phyloP scores from a whole-genome alignment of 2,888 invertebrate species.

The Macroteleia sp. region DNA sequence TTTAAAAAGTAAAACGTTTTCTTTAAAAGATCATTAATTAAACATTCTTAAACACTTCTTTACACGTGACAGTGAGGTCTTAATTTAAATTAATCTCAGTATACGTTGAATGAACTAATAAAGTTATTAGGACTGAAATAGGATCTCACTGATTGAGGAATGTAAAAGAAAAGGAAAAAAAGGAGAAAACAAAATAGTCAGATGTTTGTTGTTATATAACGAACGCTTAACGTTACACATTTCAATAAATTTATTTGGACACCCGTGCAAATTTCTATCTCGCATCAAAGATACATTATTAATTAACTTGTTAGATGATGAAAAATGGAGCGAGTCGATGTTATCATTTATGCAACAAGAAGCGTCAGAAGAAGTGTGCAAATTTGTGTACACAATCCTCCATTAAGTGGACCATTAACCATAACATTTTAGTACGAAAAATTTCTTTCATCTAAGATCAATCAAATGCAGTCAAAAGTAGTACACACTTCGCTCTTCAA shows the following conservation, averaged over 20 bases:
- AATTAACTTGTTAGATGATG: not conserved
- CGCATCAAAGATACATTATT: not conserved
- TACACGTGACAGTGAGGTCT: no score
- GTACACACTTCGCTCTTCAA: slow-evolving; percentile 49
- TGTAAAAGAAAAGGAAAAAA: no score
- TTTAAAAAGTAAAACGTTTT: no score
- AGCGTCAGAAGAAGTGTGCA: not conserved
- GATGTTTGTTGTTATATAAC: not conserved
- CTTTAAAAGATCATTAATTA: no score
- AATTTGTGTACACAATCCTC: not conserved
- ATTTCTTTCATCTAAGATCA: slow-evolving; percentile 38
- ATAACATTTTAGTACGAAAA: slow-evolving; percentile 10
- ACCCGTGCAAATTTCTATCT: not conserved
- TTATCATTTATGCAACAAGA: not conserved
- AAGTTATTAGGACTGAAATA: no score
- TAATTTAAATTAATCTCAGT: no score
- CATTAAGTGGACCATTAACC: not conserved
- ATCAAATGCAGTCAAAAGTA: slow-evolving; percentile 54
- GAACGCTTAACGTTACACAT: no score
- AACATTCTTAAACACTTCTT: no score
- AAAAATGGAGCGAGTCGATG: not conserved
- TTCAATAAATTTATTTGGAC: not conserved
- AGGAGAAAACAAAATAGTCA: not conserved
- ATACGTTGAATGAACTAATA: no score
- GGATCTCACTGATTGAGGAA: no score